Conservation (phyloP, 35 echinoderm and acorn worm genomes). For the Stichopus chloronotus region DNA sequence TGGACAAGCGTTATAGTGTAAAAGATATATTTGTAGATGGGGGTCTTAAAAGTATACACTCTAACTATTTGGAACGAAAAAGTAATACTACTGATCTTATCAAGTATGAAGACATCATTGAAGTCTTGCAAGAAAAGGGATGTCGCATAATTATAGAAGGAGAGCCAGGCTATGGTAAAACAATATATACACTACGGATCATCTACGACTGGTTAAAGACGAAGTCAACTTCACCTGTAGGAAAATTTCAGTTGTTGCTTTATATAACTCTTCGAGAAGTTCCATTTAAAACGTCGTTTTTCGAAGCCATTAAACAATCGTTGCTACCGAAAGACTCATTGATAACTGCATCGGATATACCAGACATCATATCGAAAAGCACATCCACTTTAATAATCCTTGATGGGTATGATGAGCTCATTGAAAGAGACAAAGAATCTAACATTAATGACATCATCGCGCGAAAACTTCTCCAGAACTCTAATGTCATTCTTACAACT, state of each 20-base stretch:
- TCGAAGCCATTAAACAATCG: background rate
- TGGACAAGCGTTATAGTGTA: background rate
- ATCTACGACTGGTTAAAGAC: background rate
- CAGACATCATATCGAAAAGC: background rate
- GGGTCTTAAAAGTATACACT: background rate
- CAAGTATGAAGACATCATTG: background rate
- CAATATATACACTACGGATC: background rate
- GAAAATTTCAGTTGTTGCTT: slow-evolving; percentile 3
- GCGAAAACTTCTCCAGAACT: background rate
- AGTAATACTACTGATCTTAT: background rate
- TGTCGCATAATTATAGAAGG: background rate
- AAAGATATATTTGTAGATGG: slow-evolving; percentile 35
- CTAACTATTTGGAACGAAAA: background rate
- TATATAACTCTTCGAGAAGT: background rate
- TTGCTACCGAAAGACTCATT: background rate
- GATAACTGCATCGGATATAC: background rate
- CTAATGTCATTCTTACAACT: background rate
- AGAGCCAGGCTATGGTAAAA: background rate
- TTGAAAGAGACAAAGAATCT: background rate
- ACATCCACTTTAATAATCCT: background rate
- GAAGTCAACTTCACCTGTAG: background rate
- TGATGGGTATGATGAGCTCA: slow-evolving; percentile 13
- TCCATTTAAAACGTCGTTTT: background rate
- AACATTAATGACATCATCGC: background rate
- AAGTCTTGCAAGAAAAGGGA: background rate